Conservation (phyloP, 2,888 invertebrate species). For the Rosalia funebris region DNA sequence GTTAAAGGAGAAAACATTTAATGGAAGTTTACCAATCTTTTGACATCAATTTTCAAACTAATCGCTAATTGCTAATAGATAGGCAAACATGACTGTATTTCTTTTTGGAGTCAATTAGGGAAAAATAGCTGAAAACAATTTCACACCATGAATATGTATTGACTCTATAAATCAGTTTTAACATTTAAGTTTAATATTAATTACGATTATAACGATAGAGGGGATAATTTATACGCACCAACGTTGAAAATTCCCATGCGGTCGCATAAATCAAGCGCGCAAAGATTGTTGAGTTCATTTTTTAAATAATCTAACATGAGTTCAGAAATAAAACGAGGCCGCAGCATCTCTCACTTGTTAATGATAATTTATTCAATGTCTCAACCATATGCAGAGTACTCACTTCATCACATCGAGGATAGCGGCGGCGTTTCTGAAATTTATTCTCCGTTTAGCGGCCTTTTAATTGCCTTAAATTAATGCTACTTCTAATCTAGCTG, state of each 20-base stretch:
- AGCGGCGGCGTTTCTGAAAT: slow-evolving; percentile 25
- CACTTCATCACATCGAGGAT: slow-evolving; percentile 17
- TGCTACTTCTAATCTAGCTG: slow-evolving; percentile 29
- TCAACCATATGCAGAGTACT: slow-evolving; percentile 18
- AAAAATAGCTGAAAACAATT: neutral
- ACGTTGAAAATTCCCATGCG: slow-evolving; percentile 38
- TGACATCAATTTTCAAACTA: too few relatives aligned
- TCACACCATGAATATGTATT: slow-evolving; percentile 21
- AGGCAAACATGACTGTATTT: too few relatives aligned
- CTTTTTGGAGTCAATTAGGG: neutral
- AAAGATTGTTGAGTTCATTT: slow-evolving; percentile 43
- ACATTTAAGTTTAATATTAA: slow-evolving; percentile 35
- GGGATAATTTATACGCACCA: slow-evolving; percentile 42
- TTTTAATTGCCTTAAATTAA: slow-evolving; percentile 35
- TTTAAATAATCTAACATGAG: slow-evolving; percentile 44
- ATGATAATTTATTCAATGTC: slow-evolving; percentile 25
- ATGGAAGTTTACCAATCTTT: too few relatives aligned
- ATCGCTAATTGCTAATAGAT: too few relatives aligned
- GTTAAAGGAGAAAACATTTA: too few relatives aligned
- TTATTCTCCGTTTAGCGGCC: slow-evolving; percentile 35
- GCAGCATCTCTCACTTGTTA: slow-evolving; percentile 27
- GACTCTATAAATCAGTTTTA: slow-evolving; percentile 12
- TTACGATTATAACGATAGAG: slow-evolving; percentile 38
- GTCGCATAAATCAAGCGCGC: slow-evolving; percentile 43
- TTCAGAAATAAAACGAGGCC: slow-evolving; percentile 39